Evolutionary conservation across 2,113 vertebrate genomes (phyloP).

Genomic region (Ardeotis arabs): DNA sequence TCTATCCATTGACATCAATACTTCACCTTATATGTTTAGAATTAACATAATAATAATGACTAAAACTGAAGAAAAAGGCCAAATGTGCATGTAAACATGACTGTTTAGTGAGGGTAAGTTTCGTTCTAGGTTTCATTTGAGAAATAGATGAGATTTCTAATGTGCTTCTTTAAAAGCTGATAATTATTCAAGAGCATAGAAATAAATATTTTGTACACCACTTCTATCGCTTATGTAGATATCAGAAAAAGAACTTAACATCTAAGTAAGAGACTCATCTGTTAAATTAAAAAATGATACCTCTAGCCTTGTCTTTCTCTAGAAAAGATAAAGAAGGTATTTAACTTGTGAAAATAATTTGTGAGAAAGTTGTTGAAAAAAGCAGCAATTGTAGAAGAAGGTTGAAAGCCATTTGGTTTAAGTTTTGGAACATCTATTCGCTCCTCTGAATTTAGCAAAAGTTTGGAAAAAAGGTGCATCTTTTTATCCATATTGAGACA

Average conservation of each 20-base stretch:
- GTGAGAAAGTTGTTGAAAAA: not conserved
- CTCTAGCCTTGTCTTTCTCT: not conserved
- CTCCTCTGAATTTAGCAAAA: not conserved
- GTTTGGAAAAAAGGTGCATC: not conserved
- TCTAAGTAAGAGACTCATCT: not conserved
- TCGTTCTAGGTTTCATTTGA: not conserved
- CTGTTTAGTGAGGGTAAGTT: not conserved
- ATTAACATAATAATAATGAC: not conserved
- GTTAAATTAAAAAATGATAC: not conserved
- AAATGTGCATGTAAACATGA: not conserved
- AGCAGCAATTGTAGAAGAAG: not conserved
- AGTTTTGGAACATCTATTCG: not conserved
- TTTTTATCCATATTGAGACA: not conserved
- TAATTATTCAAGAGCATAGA: not conserved
- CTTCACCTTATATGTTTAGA: not conserved
- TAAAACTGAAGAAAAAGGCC: not conserved
- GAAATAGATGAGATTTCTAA: not conserved
- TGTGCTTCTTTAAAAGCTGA: not conserved
- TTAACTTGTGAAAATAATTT: not conserved
- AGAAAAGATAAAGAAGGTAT: not conserved
- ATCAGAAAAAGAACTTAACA: not conserved
- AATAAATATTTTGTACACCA: not conserved
- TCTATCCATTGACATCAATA: not conserved
- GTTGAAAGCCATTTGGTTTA: not conserved
- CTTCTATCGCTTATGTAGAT: not conserved